Base-by-base conservation (phyloP, 2,113 vertebrate species). In the Loxodonta africana region DNA sequence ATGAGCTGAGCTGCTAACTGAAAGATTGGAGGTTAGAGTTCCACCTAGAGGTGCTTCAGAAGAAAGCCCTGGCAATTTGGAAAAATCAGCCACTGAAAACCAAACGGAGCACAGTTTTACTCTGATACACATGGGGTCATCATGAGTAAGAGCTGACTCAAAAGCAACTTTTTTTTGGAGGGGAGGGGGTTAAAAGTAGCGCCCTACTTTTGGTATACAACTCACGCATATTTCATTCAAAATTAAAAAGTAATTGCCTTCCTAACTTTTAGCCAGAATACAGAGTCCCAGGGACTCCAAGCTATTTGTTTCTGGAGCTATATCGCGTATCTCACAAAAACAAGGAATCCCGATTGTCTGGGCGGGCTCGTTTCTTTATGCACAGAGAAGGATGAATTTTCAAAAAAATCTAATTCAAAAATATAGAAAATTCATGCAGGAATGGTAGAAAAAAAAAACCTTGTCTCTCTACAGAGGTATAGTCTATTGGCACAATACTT, bases 331-430 rank as follows among this genome's bases (percentile, higher is more conserved):
- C 9, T 10, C 41, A 67, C 26, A 94, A 81, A 33, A 92, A 77
- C 3, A 87, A 41, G 21, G 28, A 82, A 30, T n/a, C 51, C 46
- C 21, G 0, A 51, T 33, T 93, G 48, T 67, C 48, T 60, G 60
- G 15, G 28, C 57, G 28, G 5, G 80, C 96, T 96, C 48, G 95
- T 95, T 94, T 91, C 62, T 76, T 89, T 93, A 89, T 53, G 69
- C 8, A 69, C 76, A 25, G 33, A 69, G 23, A 89, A 92, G 84
- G 76, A 91, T 63, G 44, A 51, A 88, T 84, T 87, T 37, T 37
- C 46, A 88, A 65, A 86, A 65, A 53, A 73, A 95, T 89, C 93
- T 92, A 88, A 93, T 96, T 84, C 77, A 89, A 74, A 96, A 95
- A 71, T 44, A 8, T 48, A 93, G 62, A 92, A 84, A 92, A 81